Evolutionary conservation across 2,888 invertebrate genomes (phyloP), one percentile per base, ranked within the genome.

Genomic region (Adineta ricciae): DNA sequence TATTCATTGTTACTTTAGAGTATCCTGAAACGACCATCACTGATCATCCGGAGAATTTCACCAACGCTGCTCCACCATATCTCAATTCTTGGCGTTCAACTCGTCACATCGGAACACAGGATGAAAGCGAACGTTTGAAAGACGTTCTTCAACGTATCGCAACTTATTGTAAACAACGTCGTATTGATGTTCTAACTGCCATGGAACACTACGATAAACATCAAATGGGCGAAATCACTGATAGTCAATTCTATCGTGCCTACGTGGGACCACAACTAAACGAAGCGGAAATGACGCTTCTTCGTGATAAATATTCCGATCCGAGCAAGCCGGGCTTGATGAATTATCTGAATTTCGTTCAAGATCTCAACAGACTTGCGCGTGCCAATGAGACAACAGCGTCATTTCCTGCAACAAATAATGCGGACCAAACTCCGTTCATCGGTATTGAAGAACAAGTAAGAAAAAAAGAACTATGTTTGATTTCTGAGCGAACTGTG

Each of bases 181-280:
- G 78, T 78, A 78, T 78, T 41, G 78, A 78, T 78, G 86, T 91
- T 41, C 87, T 89, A 56, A 89, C 89, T 8, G 88, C 88, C 83
- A 90, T 89, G 87, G 89, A 90, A 86, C 90, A 90, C 85, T 90
- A 90, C 88, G 91, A 91, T 87, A 86, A 87, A 72, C 90, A 90
- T 84, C 89, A 90, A 86, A 89, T 88, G 86, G 90, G 91, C 11
- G 88, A 88, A 38, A 88, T 91, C 21, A 89, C 89, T 50, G 89
- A 90, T 86, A 90, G 89, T 86, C 90, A 90, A 89, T 90, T 90
- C 87, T 90, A 89, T 87, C 88, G 90, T 27, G 89, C 88, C 85
- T 90, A 90, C 86, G 89, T 90, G 54, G 90, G 90, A n/a, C 88
- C 89, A 14, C 89, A 89, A 86, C 88, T 90, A 19, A 88, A 85